Evolutionary conservation across 2,113 vertebrate species (phyloP), one percentile per base, ranked within the genome.

Genomic region (Craseonycteris thonglongyai): DNA sequence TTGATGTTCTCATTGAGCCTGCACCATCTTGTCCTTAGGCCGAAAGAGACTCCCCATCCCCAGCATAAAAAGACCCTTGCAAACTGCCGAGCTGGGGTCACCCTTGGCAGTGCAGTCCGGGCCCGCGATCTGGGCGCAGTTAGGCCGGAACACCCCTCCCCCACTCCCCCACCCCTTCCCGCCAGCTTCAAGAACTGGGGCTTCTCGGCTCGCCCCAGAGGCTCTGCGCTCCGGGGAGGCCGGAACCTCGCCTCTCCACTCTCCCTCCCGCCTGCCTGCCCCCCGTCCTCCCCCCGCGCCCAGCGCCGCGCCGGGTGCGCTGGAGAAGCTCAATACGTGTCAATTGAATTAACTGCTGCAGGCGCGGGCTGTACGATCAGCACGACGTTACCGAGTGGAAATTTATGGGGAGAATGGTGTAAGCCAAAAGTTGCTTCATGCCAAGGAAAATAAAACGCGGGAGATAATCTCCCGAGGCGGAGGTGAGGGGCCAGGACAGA

Each of bases 381-480:
- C 88, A 97, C 95, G 97, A 97, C 97, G 96, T 97, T 96, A 94
- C 7, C 97, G 97, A 98, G 96, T 93, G 91, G 97, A 97, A 98
- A 98, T 98, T 98, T 98, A 97, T 97, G 95, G 97, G 95, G 86
- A 68, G 96, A 92, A 97, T 76, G 95, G 91, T 93, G 88, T 59
- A 87, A 98, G 98, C 96, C 97, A 98, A 98, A 98, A 98, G 97
- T 98, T 98, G 96, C 94, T 88, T 93, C 83, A 63, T 98, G 97
- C 97, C 97, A 98, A 98, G 97, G 97, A 98, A 98, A 98, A 98
- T 98, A 96, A 98, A 97, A 98, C 97, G 97, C 86, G 93, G 97
- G 95, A 97, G 98, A 98, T 97, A 97, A 97, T 96, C 97, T 97
- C 95, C 93, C 16, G 96, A 88, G 97, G 96, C 92, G 56, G 56